phyloP scores from a whole-genome alignment of 2,113 vertebrate species.

The Girardinichthys multiradiatus region DNA sequence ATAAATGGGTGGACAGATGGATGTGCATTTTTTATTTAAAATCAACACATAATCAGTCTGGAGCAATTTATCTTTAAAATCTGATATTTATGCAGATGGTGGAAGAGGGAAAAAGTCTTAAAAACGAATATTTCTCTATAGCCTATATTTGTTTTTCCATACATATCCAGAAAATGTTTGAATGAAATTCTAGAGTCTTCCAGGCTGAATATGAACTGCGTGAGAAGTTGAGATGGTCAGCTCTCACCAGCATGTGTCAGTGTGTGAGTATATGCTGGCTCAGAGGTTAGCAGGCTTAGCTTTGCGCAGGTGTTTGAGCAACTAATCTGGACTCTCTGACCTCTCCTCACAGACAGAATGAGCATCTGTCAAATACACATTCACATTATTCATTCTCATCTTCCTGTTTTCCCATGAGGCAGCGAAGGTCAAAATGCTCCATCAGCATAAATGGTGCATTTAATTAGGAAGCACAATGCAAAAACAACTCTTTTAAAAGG shows the following conservation, averaged over 20 bases:
- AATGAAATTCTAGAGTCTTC: too few species aligned
- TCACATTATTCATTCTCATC: slow-evolving; percentile 28
- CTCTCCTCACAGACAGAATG: slow-evolving; percentile 20
- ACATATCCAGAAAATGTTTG: too few species aligned
- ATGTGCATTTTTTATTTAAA: too few species aligned
- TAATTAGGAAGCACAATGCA: slow-evolving; percentile 22
- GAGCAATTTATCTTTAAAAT: too few species aligned
- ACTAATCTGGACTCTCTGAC: slow-evolving; percentile 11
- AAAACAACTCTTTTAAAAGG: slow-evolving; percentile 24
- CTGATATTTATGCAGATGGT: too few species aligned
- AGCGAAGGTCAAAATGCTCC: slow-evolving; percentile 35
- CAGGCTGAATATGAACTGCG: neutral
- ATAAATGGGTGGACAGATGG: too few species aligned
- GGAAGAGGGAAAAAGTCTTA: too few species aligned
- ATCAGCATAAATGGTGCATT: slow-evolving; percentile 25
- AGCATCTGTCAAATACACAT: slow-evolving; percentile 14
- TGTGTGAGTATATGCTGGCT: slow-evolving; percentile 1
- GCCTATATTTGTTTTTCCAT: too few species aligned
- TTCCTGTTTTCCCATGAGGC: slow-evolving; percentile 17
- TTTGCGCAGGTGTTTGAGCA: slow-evolving; percentile 3
- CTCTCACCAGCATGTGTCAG: slow-evolving; percentile 12
- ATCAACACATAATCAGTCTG: too few species aligned
- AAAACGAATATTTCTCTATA: too few species aligned
- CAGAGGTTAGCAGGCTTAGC: slow-evolving; percentile 12
- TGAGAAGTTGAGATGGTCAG: slow-evolving; percentile 35